Evolutionary conservation across 2,797 vertebrate species (phyloP).

Genomic region (Pitangus sulphuratus): DNA sequence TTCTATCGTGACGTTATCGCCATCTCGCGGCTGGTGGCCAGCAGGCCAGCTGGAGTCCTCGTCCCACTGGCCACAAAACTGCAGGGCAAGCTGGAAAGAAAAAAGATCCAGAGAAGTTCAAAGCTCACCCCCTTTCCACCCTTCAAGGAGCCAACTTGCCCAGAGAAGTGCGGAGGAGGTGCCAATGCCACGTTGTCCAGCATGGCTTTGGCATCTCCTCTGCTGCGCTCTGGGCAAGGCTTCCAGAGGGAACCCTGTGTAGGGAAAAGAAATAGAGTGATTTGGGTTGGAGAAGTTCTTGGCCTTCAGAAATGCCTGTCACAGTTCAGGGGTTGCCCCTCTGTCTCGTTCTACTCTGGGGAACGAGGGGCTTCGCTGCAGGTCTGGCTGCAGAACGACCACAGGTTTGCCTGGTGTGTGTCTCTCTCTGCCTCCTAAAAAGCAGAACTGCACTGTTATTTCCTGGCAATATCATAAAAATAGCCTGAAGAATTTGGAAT

Average conservation of each 20-base stretch:
- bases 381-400: rapidly evolving
- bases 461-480: conserved; percentile 11
- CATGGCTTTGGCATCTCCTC: neutral
- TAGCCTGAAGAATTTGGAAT: neutral
- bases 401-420: neutral
- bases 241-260: rapidly evolving
- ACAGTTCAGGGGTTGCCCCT: rapidly evolving
- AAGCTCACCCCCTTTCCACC: neutral
- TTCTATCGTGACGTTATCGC: conserved; percentile 82
- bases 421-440: conserved; percentile 38
- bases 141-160: neutral
- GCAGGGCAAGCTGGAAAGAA: conserved; percentile 46
- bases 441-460: neutral
- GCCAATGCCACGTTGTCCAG: neutral
- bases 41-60: conserved; percentile 71
- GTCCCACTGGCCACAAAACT: conserved; percentile 70
- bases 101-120: neutral
- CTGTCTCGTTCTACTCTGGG: neutral
- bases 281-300: neutral
- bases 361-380: neutral
- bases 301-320: neutral
- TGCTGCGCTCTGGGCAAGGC: neutral
- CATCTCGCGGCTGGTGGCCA: conserved; percentile 77
- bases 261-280: rapidly evolving
- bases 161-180: rapidly evolving